Evolutionary conservation across 2,888 invertebrate species (phyloP), one percentile per base, ranked within the genome.

Genomic region (Acleris holmiana): DNA sequence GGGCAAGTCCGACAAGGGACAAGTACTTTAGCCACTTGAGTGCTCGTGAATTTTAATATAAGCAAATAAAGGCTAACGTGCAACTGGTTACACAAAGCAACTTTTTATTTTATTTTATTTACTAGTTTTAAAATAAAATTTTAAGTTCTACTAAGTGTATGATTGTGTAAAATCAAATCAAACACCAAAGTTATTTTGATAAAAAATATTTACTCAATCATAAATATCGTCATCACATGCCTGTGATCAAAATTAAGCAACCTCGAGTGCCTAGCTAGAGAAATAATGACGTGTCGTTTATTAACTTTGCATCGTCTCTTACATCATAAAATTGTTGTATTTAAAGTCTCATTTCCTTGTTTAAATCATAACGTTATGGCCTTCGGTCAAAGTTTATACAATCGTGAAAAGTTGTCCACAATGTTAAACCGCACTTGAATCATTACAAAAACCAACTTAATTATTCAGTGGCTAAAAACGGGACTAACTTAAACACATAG

Each of bases 211-310:
- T 8, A 18, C 1, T 13, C 6, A 35, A 35, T 53, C 15, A 53
- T 25, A 17, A 21, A 19, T 13, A 29, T 29, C 29, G 29, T 29
- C 29, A 29, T 29, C 35, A 51, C 18, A 35, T 51, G 51, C 29
- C 2, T 18, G 3, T 47, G 47, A 18, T 47, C 10, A 15, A 13
- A 13, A 13, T 6, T 21, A 21, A 41, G 13, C 54, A 41, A 54
- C 21, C 23, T 17, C 41, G 15, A 54, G 41, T 41, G 21, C 40
- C 29, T 47, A 8, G 46, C 54, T 41, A 41, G 40, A 17, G 21
- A 41, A 54, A 40, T 15, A 41, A 54, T 54, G 54, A 21, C 23
- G 7, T 41, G 41, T 54, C 54, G 23, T 41, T 41, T 17, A 41
- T 54, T 41, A 41, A 54, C n/a, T 21, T 17, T 21, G 54, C 41